Evolutionary conservation across 2,888 invertebrate species (phyloP), one percentile per base, ranked within the genome.

Genomic region (Athalia rosae): DNA sequence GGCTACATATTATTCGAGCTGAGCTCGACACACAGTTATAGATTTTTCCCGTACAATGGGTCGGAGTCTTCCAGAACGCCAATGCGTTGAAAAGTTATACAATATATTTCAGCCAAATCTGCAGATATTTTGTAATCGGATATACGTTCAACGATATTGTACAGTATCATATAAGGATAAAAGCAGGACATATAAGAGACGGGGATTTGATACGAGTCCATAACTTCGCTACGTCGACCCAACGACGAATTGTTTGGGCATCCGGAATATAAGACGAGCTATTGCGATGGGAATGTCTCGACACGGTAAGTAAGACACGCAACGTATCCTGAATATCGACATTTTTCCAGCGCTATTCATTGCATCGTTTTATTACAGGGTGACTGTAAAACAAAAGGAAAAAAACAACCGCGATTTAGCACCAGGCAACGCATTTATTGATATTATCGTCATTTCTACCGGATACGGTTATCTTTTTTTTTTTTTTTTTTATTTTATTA

Each of bases 161-260:
- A 80, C 79, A 81, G 82, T 81, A 84, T 85, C 28, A 28, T 85
- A 84, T 84, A 81, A 81, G 85, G 83, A 85, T 85, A 85, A 83
- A 83, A 84, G 84, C 84, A 79, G 77, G 78, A 80, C 81, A 79
- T 84, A 83, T 84, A 84, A 80, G 81, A 79, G 74, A 59, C 56
- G 80, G 80, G 77, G 84, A 85, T 85, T 85, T 85, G 85, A 85
- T 84, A 84, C 84, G 82, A 85, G 85, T 85, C 84, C 82, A 85
- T 85, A 84, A 84, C 81, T 84, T 80, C 82, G 80, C 77, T 62
- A 53, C 67, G 62, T 69, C 69, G n/a, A 62, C 48, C 41, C 59
- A 62, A 41, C 28, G 28, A 28, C 63, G 76, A 78, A 76, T 77
- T 79, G 78, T 79, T 79, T 78, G 77, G 47, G 79, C 56, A 77